A percentile compares a stretch with the other conserved stretches of the same genome.
Conservation (phyloP, 2,113 vertebrate genomes). For the Gopherus flavomarginatus region DNA sequence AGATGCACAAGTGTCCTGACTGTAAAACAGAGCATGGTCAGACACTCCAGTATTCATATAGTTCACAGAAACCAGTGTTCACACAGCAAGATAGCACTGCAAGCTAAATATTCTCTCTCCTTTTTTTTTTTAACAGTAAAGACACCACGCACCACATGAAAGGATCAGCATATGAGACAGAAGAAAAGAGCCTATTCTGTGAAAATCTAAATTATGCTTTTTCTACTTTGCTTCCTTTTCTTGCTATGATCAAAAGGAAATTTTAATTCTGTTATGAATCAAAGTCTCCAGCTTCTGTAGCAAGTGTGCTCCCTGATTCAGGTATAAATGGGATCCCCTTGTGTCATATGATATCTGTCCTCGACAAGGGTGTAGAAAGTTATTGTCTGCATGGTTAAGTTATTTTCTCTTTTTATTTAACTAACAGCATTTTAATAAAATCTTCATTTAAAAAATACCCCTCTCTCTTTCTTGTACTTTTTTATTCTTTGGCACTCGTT, state of each 20-base stretch:
- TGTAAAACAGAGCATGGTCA: background rate
- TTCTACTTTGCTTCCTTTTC: constrained; percentile 33
- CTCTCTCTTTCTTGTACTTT: background rate
- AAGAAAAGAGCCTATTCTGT: constrained; percentile 38
- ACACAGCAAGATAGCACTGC: background rate
- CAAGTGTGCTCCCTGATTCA: constrained; percentile 38
- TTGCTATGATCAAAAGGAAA: constrained; percentile 50
- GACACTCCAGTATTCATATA: background rate
- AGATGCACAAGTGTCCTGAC: background rate
- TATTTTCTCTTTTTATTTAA: background rate
- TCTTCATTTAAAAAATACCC: background rate
- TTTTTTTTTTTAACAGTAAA: constrained; percentile 50
- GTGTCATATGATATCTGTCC: background rate
- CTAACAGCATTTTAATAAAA: background rate
- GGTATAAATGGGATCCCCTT: constrained; percentile 11
- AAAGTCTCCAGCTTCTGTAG: constrained; percentile 26
- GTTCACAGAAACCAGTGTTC: background rate
- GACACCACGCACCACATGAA: background rate
- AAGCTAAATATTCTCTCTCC: constrained; percentile 27
- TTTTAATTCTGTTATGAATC: constrained; percentile 53
- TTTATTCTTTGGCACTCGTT: background rate
- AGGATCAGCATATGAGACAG: background rate
- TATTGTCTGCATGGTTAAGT: background rate
- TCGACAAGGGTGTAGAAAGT: background rate
- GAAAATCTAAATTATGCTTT: constrained; percentile 48